Base-by-base conservation (phyloP, 1,140 invertebrate species). In the Drosophila pachea region DNA sequence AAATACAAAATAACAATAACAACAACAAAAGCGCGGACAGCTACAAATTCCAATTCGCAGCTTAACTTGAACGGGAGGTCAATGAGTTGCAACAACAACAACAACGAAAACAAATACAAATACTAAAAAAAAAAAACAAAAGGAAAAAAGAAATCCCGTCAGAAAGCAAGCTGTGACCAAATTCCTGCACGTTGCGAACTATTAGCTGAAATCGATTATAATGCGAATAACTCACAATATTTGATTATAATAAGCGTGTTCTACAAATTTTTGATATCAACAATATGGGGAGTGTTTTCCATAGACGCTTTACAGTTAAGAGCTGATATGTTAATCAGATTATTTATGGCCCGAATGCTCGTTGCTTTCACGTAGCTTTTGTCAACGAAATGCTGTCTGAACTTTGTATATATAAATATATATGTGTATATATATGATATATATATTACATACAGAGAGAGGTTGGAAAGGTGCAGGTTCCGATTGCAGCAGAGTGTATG, bases 21-120 rank as follows among this genome's bases (percentile, higher is more conserved):
- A 68, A 54, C 48, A 82, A 77, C 36, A 68, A 78, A 47, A 61
- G 56, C 48, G n/a, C 55, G 45, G 22, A 22, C 22, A 66, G 31
- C 29, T 69, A 50, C 52, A 58, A 74, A 67, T 67, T 74, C 73
- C 73, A 72, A 73, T 65, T 73, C 64, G 14, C 33, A 42, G 78
- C 72, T 75, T 49, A 40, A 59, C 49, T 74, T 84, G 70, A 84
- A 79, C 71, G 66, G 78, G 79, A 69, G 81, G 81, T 83, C 76
- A 82, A 74, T 83, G 74, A 65, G 74, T 58, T 59, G 22, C 22
- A 22, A 22, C 22, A 22, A 22, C 22, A 22, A 22, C 22, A 22
- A 22, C 22, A 22, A 22, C 22, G 22, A 1, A 22, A 22, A 3
- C 22, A 22, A 22, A 22, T 22, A 22, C 22, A 22, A 22, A 50